Base-by-base conservation (phyloP, 2,888 invertebrate species). In the Brachycybe producta region DNA sequence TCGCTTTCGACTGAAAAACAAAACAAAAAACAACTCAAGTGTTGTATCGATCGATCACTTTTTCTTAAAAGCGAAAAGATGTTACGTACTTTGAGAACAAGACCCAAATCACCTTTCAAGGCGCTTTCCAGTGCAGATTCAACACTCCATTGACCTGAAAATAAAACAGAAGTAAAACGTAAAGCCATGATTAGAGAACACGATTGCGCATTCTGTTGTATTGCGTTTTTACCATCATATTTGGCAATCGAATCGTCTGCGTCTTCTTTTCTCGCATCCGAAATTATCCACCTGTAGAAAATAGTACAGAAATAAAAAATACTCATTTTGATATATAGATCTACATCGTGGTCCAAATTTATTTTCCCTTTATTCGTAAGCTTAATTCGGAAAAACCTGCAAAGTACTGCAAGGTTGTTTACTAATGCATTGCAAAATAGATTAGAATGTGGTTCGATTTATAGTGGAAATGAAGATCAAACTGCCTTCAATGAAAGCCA, bases 221-320 rank as follows among this genome's bases (percentile, higher is more conserved):
- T 26, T 24, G 8, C 21, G 24, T 27, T 54, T 62, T 59, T 72
- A 62, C 94, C 97, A 70, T 95, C 90, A 69, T 95, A 97, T 71
- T 94, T 92, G 11, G 92, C 84, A 53, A 94, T 84, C 56, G 82
- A 81, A 54, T 90, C 91, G 58, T 91, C 87, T 21, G 74, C 72
- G 43, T 69, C 75, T 57, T 90, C 87, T 66, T 95, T 95, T 66
- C 87, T 91, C 1, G 95, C 88, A 64, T 84, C 76, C 0, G 95
- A 95, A 57, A 78, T 74, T 1, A 85, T 71, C 95, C 97, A 97
- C 44, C 74, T 67, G 50, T 13, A 60, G 56, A n/a, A 3, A 21
- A 15, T 38, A 38, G 7, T 17, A 13, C 7, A 38, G n/a, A 8
- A 38, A n/a, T 38, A 13, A n/a, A n/a, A n/a, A n/a, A n/a, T n/a